A percentile compares a stretch with the other conserved stretches of the same genome.
These are phyloP conservation scores for Anas bernieri DNA, from an alignment of 2,797 vertebrate genomes.

Conservation along the genomic window DNA sequence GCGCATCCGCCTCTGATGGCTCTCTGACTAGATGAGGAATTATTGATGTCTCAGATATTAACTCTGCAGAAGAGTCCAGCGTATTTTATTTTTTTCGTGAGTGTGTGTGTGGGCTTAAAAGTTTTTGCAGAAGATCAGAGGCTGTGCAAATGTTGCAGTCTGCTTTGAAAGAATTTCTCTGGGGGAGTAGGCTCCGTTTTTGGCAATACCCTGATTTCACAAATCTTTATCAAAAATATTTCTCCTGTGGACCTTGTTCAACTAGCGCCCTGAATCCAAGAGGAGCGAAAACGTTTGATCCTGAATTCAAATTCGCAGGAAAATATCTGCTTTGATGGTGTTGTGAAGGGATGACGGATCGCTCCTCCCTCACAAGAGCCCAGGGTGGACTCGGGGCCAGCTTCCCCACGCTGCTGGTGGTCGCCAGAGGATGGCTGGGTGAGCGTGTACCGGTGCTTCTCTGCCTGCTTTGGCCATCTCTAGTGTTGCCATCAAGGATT, in stretches of 20 bases:
- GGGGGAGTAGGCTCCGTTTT: neutral
- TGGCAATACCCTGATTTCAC: slow-evolving; percentile 5
- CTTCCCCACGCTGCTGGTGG: neutral
- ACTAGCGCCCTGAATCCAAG: neutral
- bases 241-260: neutral
- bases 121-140: slow-evolving; percentile 15
- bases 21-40: too few relatives aligned
- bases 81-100: neutral
- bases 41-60: fast-evolving
- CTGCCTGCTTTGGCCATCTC: neutral
- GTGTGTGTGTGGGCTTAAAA: slow-evolving; percentile 42
- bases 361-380: neutral
- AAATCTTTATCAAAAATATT: slow-evolving; percentile 25
- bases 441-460: neutral
- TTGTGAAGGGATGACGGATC: neutral
- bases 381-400: neutral
- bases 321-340: neutral
- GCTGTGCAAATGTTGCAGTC: slow-evolving; percentile 6
- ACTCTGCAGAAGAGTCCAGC: neutral
- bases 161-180: slow-evolving; percentile 31
- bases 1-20: fast-evolving
- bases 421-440: neutral
- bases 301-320: neutral
- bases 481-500: neutral
- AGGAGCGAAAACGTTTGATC: neutral